Evolutionary conservation across 2,797 vertebrate genomes (phyloP).

Genomic region (Paratrypauchen microcephalus): DNA sequence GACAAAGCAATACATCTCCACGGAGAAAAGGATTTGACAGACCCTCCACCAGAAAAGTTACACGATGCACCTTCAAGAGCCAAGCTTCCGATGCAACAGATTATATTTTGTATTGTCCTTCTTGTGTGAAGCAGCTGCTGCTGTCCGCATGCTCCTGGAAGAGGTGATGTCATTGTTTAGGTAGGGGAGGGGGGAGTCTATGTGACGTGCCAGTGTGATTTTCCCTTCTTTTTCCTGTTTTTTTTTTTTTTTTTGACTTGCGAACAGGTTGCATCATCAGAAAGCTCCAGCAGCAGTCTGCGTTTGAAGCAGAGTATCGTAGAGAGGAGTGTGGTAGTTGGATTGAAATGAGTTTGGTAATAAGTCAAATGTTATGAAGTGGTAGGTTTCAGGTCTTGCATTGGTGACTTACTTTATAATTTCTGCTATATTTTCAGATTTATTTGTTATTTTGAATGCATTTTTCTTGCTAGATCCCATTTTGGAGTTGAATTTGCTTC

Average conservation of each 20-base stretch:
- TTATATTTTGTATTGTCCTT: not conserved
- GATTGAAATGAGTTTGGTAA: not conserved
- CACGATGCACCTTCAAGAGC: too few species aligned
- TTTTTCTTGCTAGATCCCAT: too few species aligned
- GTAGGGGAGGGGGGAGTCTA: not conserved
- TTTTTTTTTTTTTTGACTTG: not conserved
- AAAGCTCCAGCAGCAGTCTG: not conserved
- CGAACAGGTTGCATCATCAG: conserved; percentile 49
- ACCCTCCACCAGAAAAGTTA: too few species aligned
- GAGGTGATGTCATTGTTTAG: conserved; percentile 13
- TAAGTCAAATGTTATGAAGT: not conserved
- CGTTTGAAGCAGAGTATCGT: not conserved
- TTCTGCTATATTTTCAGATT: too few species aligned
- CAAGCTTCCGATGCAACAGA: conserved; percentile 3
- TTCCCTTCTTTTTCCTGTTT: not conserved
- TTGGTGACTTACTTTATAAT: too few species aligned
- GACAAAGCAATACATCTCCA: too few species aligned
- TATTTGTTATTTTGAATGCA: too few species aligned
- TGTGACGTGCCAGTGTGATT: conserved; percentile 8
- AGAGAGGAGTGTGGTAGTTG: not conserved
- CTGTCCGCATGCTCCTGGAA: conserved; percentile 1
- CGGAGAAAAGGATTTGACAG: too few species aligned
- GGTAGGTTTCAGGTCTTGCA: not conserved
- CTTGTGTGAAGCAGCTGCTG: not conserved
- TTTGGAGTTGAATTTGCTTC: too few species aligned